A percentile compares a stretch with the other conserved stretches of the same genome.
Evolutionary conservation across 2,113 vertebrate genomes (phyloP).

Genomic region (Deroptyus accipitrinus): DNA sequence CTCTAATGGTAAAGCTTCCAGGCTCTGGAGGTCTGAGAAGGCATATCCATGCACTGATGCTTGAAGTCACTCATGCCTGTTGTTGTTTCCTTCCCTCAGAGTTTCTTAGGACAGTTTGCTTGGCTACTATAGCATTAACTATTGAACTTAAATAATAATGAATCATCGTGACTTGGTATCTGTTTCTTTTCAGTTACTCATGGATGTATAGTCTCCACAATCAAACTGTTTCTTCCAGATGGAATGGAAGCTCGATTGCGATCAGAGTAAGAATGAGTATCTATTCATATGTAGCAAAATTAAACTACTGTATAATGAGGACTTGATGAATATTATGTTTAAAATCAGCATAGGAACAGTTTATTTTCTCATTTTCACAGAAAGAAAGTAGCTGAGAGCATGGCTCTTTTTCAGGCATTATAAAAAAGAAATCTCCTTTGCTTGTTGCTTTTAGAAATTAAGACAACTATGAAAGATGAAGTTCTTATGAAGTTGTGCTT

Average conservation of each 20-base stretch:
- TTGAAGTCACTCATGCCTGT: background rate
- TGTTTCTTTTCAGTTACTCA: slow-evolving; percentile 91
- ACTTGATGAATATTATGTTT: background rate
- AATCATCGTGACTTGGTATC: background rate
- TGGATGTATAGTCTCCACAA: slow-evolving; percentile 98
- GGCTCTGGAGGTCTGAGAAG: background rate
- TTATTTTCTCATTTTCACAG: background rate
- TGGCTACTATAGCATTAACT: background rate
- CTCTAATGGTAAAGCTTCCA: background rate
- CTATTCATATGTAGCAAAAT: background rate
- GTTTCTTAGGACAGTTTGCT: background rate
- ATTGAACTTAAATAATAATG: background rate
- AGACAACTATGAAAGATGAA: background rate
- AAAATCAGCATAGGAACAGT: background rate
- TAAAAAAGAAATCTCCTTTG: background rate
- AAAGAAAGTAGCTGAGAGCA: background rate
- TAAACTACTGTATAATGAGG: background rate
- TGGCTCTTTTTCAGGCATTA: background rate
- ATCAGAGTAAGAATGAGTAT: slow-evolving; percentile 89
- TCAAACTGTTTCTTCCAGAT: slow-evolving; percentile 99
- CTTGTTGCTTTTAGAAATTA: background rate
- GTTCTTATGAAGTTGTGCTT: background rate
- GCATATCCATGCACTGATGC: background rate
- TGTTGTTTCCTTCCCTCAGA: background rate
- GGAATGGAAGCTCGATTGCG: slow-evolving; percentile 95